Conservation (phyloP, 2,113 vertebrate genomes). For the Oreochromis niloticus region DNA sequence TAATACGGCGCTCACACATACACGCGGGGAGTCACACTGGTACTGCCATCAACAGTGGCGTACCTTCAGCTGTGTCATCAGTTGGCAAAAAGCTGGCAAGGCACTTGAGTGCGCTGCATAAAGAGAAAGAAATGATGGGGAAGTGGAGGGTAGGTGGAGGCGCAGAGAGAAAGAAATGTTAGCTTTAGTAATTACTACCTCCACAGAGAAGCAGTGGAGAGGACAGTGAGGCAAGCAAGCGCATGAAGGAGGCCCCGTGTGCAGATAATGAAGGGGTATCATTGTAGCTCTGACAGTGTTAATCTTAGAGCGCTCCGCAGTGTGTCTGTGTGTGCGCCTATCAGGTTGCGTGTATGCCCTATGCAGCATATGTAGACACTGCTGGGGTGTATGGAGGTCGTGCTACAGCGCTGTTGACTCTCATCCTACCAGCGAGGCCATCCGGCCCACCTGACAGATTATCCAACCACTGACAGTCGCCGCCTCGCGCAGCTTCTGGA, state of each 20-base stretch:
- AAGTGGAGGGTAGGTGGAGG: constrained; percentile 34
- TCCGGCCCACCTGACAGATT: constrained; percentile 58
- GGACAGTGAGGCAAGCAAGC: constrained; percentile 66
- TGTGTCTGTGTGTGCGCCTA: constrained; percentile 16
- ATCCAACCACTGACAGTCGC: constrained; percentile 30
- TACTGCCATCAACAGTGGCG: constrained; percentile 30
- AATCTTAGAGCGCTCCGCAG: constrained; percentile 67
- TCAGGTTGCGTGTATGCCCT: constrained; percentile 9
- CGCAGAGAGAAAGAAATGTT: constrained; percentile 63
- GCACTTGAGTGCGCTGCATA: not conserved
- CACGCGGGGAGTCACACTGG: not conserved
- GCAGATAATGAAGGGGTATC: constrained; percentile 78
- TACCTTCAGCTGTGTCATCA: constrained; percentile 49
- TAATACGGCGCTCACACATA: constrained; percentile 25
- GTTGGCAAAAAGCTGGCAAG: constrained; percentile 39
- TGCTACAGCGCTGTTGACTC: constrained; percentile 34
- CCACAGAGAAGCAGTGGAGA: constrained; percentile 61
- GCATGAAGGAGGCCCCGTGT: constrained; percentile 68
- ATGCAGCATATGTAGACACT: constrained; percentile 18
- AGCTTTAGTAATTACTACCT: constrained; percentile 77
- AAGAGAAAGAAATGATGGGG: constrained; percentile 14
- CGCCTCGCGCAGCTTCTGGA: constrained; percentile 11
- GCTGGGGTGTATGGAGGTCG: constrained; percentile 4
- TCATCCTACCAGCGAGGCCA: constrained; percentile 39
- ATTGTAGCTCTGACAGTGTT: constrained; percentile 73